A percentile compares a stretch with the other conserved stretches of the same genome.
These are phyloP conservation scores for Caenorhabditis becei DNA, from an alignment of 2,888 invertebrate species.

Conservation along the genomic window DNA sequence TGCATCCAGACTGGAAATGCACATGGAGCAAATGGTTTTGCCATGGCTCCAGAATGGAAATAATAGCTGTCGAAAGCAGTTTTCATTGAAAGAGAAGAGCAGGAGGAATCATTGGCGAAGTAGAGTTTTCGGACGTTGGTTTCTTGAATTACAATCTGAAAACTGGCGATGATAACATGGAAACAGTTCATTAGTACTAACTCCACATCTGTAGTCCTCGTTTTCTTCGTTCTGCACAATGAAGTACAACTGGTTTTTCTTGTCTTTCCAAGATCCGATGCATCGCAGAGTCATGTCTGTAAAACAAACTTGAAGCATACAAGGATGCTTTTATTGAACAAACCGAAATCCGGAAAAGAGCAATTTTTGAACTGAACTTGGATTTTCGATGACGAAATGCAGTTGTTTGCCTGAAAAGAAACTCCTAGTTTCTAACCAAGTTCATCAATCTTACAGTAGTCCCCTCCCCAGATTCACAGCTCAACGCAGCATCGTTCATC, in stretches of 20 bases:
- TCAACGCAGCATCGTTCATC: constrained; percentile 65
- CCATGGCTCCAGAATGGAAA: constrained; percentile 53
- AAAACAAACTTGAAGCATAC: too few relatives aligned
- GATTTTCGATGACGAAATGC: constrained; percentile 60
- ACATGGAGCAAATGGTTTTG: constrained; percentile 70
- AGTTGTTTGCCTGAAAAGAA: constrained; percentile 69
- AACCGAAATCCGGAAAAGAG: constrained; percentile 74
- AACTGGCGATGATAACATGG: not conserved
- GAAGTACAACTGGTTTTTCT: constrained; percentile 55
- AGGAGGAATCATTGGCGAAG: constrained; percentile 68
- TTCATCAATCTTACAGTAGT: constrained; percentile 66
- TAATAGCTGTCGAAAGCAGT: constrained; percentile 65
- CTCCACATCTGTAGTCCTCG: constrained; percentile 74
- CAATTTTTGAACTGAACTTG: constrained; percentile 71
- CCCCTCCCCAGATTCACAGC: constrained; percentile 64
- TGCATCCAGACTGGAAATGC: constrained; percentile 73
- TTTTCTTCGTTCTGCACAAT: constrained; percentile 71
- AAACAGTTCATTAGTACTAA: constrained; percentile 1
- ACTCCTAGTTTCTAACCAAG: too few relatives aligned
- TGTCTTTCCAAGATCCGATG: constrained; percentile 67
- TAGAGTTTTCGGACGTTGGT: constrained; percentile 51
- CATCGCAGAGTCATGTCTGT: constrained; percentile 68
- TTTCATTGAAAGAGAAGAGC: constrained; percentile 59
- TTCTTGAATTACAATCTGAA: constrained; percentile 45
- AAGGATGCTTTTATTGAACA: not conserved